These are phyloP conservation scores for Xerus rutilus DNA, from an alignment of 2,797 vertebrate species.

Conservation along the genomic window DNA sequence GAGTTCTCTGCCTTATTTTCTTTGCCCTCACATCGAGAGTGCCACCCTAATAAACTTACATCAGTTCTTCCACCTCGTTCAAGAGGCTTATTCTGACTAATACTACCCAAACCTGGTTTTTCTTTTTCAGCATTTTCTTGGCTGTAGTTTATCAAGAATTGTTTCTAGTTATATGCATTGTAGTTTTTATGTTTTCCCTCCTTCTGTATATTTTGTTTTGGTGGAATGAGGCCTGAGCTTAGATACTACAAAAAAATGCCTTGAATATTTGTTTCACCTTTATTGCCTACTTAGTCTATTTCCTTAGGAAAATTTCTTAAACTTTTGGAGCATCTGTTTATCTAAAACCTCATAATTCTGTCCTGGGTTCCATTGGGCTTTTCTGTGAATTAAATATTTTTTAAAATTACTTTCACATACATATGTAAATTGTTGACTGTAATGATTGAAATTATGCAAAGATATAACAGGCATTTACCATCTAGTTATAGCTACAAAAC, in stretches of 20 bases:
- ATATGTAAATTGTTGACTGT: constrained; percentile 17
- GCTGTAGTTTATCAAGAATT: not conserved
- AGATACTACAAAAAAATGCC: not conserved
- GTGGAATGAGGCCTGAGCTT: not conserved
- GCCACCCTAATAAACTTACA: not conserved
- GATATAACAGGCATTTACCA: not conserved
- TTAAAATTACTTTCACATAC: not conserved
- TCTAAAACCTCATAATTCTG: constrained; percentile 22
- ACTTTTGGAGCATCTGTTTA: not conserved
- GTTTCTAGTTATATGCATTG: not conserved
- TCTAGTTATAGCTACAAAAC: not conserved
- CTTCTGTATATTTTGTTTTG: not conserved
- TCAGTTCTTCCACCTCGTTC: not conserved
- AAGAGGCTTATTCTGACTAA: not conserved
- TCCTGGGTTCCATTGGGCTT: not conserved
- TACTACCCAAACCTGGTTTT: not conserved
- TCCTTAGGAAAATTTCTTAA: constrained; percentile 34
- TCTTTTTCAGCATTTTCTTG: constrained; percentile 16
- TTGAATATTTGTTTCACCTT: not conserved
- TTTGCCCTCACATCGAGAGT: not conserved
- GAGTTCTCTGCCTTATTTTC: constrained; percentile 13
- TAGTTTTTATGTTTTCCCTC: not conserved
- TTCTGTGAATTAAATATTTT: constrained; percentile 7
- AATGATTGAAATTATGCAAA: constrained; percentile 28
- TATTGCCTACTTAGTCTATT: not conserved